phyloP scores from a whole-genome alignment of 2,113 vertebrate genomes.

The Propithecus coquereli region DNA sequence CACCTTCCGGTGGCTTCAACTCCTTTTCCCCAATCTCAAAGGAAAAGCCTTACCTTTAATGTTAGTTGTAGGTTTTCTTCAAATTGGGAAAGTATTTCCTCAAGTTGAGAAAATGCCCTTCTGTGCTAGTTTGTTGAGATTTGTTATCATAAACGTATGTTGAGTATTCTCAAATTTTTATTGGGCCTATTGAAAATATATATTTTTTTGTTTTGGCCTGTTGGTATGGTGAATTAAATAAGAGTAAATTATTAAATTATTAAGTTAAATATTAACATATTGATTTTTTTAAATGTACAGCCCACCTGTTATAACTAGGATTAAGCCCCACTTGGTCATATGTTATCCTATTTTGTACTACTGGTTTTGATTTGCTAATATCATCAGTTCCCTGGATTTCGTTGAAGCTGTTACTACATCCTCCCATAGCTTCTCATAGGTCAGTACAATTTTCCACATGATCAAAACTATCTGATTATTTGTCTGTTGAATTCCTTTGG shows the following conservation, averaged over 20 bases:
- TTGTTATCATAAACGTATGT: neutral
- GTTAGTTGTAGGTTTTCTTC: neutral
- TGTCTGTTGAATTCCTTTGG: neutral
- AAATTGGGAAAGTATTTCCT: neutral
- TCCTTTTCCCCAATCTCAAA: neutral
- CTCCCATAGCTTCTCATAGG: neutral
- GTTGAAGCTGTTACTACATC: neutral
- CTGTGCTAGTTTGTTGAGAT: neutral
- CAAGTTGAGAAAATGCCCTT: neutral
- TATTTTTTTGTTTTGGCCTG: neutral
- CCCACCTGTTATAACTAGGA: neutral
- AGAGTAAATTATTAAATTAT: neutral
- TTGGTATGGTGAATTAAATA: neutral
- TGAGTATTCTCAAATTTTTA: neutral
- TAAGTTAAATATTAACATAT: neutral
- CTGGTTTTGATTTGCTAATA: neutral
- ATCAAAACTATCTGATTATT: neutral
- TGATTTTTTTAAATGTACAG: neutral
- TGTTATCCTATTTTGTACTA: neutral
- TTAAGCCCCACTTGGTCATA: neutral
- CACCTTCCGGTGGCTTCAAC: rapidly evolving
- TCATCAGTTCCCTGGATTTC: neutral
- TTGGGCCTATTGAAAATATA: neutral
- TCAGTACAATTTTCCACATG: neutral
- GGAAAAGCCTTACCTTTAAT: neutral